Conservation (phyloP, 35 echinoderm and acorn worm species). For the Patiria miniata region DNA sequence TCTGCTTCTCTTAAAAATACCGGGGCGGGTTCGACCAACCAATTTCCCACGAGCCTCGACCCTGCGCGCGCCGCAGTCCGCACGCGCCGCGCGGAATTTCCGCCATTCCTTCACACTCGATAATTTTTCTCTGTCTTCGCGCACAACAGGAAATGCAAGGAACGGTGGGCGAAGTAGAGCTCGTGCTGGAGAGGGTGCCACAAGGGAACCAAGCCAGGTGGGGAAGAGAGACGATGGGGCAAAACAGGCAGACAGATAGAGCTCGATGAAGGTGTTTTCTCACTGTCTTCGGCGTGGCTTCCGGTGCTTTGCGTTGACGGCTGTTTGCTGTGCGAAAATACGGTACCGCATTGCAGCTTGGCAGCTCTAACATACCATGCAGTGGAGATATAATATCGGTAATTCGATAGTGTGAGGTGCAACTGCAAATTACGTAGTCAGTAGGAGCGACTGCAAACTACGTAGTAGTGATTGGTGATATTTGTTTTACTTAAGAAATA, state of each 20-base stretch:
- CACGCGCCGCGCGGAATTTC: neutral
- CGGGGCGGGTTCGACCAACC: neutral
- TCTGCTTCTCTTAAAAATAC: neutral
- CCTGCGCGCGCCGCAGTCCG: neutral
- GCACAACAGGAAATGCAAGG: conserved; percentile 19
- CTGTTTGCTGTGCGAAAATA: neutral
- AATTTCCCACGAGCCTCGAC: neutral
- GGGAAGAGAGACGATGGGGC: neutral
- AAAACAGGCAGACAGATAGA: neutral
- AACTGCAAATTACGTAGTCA: too few species aligned
- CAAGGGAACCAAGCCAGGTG: conserved; percentile 11
- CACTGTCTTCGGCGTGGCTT: neutral
- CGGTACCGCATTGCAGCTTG: neutral
- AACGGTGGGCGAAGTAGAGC: neutral
- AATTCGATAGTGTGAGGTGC: too few species aligned
- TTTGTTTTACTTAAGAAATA: too few species aligned
- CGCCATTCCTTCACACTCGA: conserved; percentile 20
- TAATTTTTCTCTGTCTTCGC: neutral
- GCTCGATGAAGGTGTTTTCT: neutral
- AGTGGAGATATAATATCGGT: too few species aligned
- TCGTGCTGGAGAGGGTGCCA: neutral
- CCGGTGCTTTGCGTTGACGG: conserved; percentile 9
- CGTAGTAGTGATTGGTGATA: too few species aligned
- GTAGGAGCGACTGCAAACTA: too few species aligned
- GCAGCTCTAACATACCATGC: too few species aligned